Base-by-base conservation (phyloP, 2,797 vertebrate species). In the Sternotherus odoratus region DNA sequence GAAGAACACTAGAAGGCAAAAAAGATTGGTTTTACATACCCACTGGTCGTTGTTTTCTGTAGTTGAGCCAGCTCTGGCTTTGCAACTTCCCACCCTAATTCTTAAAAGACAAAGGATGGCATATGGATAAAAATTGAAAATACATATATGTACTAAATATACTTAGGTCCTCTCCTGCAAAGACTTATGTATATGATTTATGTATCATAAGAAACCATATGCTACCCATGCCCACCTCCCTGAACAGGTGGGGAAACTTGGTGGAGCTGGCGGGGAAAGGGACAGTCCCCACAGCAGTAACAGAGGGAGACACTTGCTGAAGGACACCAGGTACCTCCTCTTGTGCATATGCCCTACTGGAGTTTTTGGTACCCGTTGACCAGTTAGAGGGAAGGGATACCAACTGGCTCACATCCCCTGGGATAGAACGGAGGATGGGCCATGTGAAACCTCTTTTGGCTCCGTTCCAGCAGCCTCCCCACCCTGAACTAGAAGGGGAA, bases 31-130 rank as follows among this genome's bases (percentile, higher is more conserved):
- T 94, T 89, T 95, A 97, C 97, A 54, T 98, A 98, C 98, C 97
- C 79, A 53, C 19, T 91, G 53, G 92, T 94, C 69, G 60, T 5
- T 94, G 94, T 93, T 92, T 95, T 97, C 77, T 69, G 94, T 90
- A 95, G 75, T 69, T 96, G 92, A 85, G 92, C 53, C 50, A 30
- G 49, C 74, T 97, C 96, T 63, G 94, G 66, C 82, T 92, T 96
- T 89, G 91, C 56, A 82, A 83, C 16, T 95, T 95, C 97, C 98
- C 98, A 98, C 50, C 94, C 87, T 96, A 95, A 98, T 96, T 98
- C 96, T 97, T 83, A 97, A 97, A 97, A 97, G 89, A 93, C 21
- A 95, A 89, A 92, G 87, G 69, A 56, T 24, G 91, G 54, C 79
- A 97, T 26, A 93, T 50, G 60, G 83, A n/a, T 88, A 95, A 82